Percentiles rank a stretch among this genome's conserved stretches.
These are phyloP conservation scores for Gobionotothen gibberifrons DNA, from an alignment of 2,797 vertebrate genomes.

Conservation along the genomic window DNA sequence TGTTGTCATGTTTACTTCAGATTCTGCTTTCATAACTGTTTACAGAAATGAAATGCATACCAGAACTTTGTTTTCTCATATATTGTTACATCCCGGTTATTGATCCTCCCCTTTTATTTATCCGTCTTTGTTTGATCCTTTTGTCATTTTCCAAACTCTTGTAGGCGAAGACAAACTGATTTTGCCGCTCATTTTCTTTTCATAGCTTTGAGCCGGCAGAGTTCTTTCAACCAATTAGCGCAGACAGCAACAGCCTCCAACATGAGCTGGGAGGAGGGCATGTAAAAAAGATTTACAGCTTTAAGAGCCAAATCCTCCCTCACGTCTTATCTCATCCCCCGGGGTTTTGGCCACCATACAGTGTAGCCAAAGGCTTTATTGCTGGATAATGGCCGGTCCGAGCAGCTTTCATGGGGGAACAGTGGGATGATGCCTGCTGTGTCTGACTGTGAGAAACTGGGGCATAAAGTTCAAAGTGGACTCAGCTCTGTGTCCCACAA, in stretches of 20 bases:
- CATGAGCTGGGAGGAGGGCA: conserved; percentile 59
- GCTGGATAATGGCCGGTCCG: conserved; percentile 60
- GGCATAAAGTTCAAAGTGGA: conserved; percentile 68
- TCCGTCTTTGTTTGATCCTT: conserved; percentile 22
- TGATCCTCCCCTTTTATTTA: conserved; percentile 13
- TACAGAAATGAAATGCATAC: no score
- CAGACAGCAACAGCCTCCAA: conserved; percentile 55
- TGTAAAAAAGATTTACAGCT: conserved; percentile 75
- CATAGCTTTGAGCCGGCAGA: conserved; percentile 53
- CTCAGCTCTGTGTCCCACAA: conserved; percentile 44
- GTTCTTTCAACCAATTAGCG: conserved; percentile 75
- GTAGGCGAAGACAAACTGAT: conserved; percentile 49
- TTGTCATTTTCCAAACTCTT: conserved; percentile 33
- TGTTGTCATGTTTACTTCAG: no score
- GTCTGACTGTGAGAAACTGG: conserved; percentile 65
- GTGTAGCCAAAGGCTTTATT: conserved; percentile 67
- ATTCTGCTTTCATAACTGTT: no score
- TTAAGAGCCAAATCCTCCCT: conserved; percentile 71
- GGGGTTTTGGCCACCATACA: conserved; percentile 65
- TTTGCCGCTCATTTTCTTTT: conserved; percentile 55
- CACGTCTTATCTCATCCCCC: conserved; percentile 63
- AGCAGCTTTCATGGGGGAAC: conserved; percentile 59
- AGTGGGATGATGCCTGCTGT: conserved; percentile 58
- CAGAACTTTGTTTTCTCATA: background rate
- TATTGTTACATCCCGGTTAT: background rate